A percentile compares a stretch with the other conserved stretches of the same genome.
These are phyloP conservation scores for Lithosia quadra DNA, from an alignment of 2,888 invertebrate species.

Conservation along the genomic window DNA sequence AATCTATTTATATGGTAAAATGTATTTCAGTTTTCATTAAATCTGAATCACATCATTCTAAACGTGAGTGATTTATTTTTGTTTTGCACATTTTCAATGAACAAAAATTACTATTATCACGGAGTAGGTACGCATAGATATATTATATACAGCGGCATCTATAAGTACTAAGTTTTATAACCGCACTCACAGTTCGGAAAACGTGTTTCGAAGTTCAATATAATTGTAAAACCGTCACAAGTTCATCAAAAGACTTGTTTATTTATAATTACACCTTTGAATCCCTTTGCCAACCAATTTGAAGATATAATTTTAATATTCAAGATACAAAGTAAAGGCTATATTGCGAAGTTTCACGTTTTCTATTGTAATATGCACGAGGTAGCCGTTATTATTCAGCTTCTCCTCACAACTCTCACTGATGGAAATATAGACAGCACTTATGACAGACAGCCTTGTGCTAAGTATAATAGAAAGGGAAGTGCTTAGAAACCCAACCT, in stretches of 20 bases:
- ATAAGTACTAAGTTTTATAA: not conserved
- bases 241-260: not conserved
- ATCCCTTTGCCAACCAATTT: too few relatives aligned
- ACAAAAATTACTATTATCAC: not conserved
- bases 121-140: not conserved
- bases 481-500: conserved; percentile 18
- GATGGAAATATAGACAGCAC: conserved; percentile 6
- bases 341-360: conserved; percentile 29
- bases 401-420: conserved; percentile 17
- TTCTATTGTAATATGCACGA: conserved; percentile 24
- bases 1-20: too few relatives aligned
- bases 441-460: conserved; percentile 30
- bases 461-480: conserved; percentile 21
- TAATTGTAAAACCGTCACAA: not conserved
- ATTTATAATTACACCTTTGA: not conserved
- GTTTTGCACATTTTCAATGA: too few relatives aligned
- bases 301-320: not conserved
- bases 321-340: too few relatives aligned
- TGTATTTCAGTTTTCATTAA: too few relatives aligned
- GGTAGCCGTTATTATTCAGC: conserved; percentile 1
- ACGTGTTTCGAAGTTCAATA: not conserved
- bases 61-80: too few relatives aligned
- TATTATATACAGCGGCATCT: not conserved
- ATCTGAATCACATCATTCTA: too few relatives aligned
- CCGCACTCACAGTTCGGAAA: not conserved